Evolutionary conservation across 2,888 invertebrate genomes (phyloP), one percentile per base, ranked within the genome.

Genomic region (Eupithecia pulchellata): DNA sequence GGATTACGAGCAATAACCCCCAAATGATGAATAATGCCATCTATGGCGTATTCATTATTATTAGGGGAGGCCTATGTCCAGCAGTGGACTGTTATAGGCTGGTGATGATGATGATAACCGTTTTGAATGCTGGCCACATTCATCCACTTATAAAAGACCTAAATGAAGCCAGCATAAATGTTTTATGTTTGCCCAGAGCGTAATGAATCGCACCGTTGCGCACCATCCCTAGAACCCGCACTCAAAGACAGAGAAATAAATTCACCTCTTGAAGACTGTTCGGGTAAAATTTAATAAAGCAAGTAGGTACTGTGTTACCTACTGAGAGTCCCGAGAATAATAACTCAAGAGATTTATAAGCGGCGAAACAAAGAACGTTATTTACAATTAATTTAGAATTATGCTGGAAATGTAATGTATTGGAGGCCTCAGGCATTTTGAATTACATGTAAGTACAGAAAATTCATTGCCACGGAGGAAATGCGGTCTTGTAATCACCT

Each of bases 261-360:
- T 89, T 88, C 85, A 76, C 76, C 81, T 82, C 84, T 79, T 86
- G 84, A 86, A 86, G 84, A 86, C 84, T 86, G 86, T 85, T 84
- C 78, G 85, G 81, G 84, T 86, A 82, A 90, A 90, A 90, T 91
- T 90, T 89, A 90, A 90, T 90, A 90, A 90, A 89, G 89, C 88
- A 89, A 91, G 89, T 88, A 89, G 82, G 85, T 84, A 86, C 86
- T 83, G 81, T 82, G 85, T 85, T 86, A 84, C 83, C 79, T 82
- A 86, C 84, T 81, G 82, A 79, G 85, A 86, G 84, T 57, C 82
- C 81, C 82, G 84, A 84, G 83, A 85, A 88, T 89, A 89, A 89
- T 89, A 89, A 89, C 89, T 88, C 82, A 84, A 82, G 80, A 89
- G 90, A 90, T 90, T 90, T 89, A 89, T 87, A 84, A 82, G 85